Conservation (phyloP, 2,113 vertebrate species). For the Halichoerus grypus region DNA sequence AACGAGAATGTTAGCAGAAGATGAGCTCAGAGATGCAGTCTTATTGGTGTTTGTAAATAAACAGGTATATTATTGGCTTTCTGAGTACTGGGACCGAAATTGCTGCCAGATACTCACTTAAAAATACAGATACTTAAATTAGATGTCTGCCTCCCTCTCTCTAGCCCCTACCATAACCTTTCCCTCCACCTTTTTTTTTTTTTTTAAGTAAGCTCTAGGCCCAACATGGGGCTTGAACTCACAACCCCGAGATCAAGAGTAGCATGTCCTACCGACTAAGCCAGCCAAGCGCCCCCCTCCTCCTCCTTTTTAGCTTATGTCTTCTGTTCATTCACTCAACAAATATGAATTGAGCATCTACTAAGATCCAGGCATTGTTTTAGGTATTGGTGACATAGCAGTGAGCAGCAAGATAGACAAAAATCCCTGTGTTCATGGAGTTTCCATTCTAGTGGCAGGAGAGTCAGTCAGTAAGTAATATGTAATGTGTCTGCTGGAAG, state of each 20-base stretch:
- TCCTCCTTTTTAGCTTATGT: not conserved
- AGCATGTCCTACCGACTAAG: not conserved
- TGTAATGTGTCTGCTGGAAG: not conserved
- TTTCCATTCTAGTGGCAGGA: not conserved
- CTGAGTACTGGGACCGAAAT: not conserved
- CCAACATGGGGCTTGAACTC: not conserved
- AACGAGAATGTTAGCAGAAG: slow-evolving; percentile 90
- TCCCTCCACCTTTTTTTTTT: not conserved
- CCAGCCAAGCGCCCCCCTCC: not conserved
- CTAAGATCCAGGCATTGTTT: slow-evolving; percentile 12
- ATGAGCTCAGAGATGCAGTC: slow-evolving; percentile 90
- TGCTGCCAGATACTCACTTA: not conserved
- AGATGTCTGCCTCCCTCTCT: not conserved
- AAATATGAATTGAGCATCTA: not conserved
- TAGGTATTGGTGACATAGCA: not conserved
- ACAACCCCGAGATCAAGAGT: not conserved
- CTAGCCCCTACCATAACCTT: not conserved
- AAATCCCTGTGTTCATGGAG: not conserved
- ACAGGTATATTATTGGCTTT: slow-evolving; percentile 84
- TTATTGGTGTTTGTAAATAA: slow-evolving; percentile 93
- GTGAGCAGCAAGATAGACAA: not conserved
- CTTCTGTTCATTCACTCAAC: not conserved
- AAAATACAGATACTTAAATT: not conserved
- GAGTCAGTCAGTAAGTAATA: not conserved
- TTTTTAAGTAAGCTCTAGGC: not conserved